Evolutionary conservation across 2,113 vertebrate genomes (phyloP), one percentile per base, ranked within the genome.

Genomic region (Delphinapterus leucas): DNA sequence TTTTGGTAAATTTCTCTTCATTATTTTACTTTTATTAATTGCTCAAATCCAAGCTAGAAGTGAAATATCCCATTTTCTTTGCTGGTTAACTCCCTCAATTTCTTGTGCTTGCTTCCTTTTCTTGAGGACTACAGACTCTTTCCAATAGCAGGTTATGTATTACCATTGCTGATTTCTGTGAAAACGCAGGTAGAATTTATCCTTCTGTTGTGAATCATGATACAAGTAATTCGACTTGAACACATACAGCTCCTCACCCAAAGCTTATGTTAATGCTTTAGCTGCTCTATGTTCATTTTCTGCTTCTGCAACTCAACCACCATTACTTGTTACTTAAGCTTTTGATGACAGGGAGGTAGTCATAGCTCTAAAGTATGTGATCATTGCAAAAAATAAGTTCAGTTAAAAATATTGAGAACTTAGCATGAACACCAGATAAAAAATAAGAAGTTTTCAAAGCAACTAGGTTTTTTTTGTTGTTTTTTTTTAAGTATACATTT

Each of bases 311-410:
- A 33, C 5, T 74, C 73, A 73, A 85, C 8, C 15, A 53, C 38
- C 44, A 36, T 63, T 70, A n/a, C 8, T 71, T 96, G 55, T 65
- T 53, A 23, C 71, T 82, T 92, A 93, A 88, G 5, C 21, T 85
- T 88, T 91, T 91, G 53, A 88, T 89, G 47, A 20, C 53, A 89
- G 31, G 8, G 2, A 90, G 11, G 20, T 70, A 60, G 13, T 63
- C 12, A 68, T 60, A 36, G 9, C 13, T 63, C 10, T 2, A 44
- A 76, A 73, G 9, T 36, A 76, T 79, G 21, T 90, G 17, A 10
- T 96, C 58, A 67, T 25, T 87, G 20, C 3, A 74, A 96, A 95
- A 93, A 91, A 28, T 82, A 96, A 88, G 44, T 65, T 90, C 12
- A 55, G 10, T 89, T 82, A 74, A 83, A 93, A 96, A 55, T 90